Percentiles rank a stretch among this genome's conserved stretches.
These are phyloP conservation scores for Euphydryas editha DNA, from an alignment of 2,888 invertebrate species.

Conservation along the genomic window DNA sequence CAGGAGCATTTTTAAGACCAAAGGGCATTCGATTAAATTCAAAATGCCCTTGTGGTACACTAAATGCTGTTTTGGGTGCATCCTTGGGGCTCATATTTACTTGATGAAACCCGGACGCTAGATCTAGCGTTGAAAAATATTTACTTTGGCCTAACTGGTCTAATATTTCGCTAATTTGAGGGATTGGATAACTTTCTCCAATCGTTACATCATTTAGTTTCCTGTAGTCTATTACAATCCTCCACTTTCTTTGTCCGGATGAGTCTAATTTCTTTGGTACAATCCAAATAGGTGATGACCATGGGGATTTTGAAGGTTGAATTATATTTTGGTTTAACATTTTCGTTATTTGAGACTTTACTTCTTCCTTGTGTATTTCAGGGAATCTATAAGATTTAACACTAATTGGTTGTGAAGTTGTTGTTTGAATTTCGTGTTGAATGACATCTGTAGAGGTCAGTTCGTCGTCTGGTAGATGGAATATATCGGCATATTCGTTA, in stretches of 20 bases:
- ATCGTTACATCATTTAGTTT: too few relatives aligned
- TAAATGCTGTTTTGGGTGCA: constrained; percentile 41
- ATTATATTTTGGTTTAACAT: constrained; percentile 44
- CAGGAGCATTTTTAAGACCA: constrained; percentile 29
- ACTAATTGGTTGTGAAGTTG: constrained; percentile 6
- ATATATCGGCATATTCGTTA: too few relatives aligned
- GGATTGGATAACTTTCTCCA: too few relatives aligned
- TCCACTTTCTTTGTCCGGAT: too few relatives aligned
- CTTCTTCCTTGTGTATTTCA: constrained; percentile 38
- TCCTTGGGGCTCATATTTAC: background rate
- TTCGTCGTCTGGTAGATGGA: too few relatives aligned
- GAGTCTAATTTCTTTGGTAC: constrained; percentile 26
- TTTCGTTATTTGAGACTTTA: constrained; percentile 35
- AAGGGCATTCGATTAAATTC: constrained; percentile 38
- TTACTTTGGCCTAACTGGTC: too few relatives aligned
- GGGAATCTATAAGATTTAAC: constrained; percentile 43
- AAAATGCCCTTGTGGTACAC: constrained; percentile 37
- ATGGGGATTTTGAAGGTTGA: constrained; percentile 26
- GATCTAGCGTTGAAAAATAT: too few relatives aligned
- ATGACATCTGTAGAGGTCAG: too few relatives aligned
- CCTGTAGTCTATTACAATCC: too few relatives aligned
- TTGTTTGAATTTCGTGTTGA: background rate
- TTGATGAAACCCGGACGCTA: background rate
- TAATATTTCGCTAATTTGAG: too few relatives aligned
- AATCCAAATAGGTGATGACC: constrained; percentile 22